Base-by-base conservation (phyloP, 1,140 invertebrate species). In the Lutraria rhynchaena region DNA sequence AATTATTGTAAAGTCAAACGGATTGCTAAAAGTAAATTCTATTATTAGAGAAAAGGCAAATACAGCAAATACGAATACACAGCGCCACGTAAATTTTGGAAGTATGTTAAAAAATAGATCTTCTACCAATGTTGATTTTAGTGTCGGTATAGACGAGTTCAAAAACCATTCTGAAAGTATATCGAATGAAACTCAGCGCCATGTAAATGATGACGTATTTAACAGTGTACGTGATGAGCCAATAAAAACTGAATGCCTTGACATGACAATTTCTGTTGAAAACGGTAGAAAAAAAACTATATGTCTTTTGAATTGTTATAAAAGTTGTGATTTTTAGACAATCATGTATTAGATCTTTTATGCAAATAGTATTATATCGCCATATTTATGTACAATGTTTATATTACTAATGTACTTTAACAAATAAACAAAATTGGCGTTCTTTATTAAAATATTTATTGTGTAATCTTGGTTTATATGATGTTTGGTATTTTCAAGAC, bases 351-450 rank as follows among this genome's bases (percentile, higher is more conserved):
- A n/a, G 2, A n/a, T 1, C 24, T 4, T 22, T 53, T 19, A n/a
- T n/a, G 19, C n/a, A n/a, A n/a, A n/a, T n/a, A n/a, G n/a, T n/a
- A n/a, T n/a, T n/a, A n/a, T n/a, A n/a, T n/a, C n/a, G n/a, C n/a
- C n/a, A n/a, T n/a, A n/a, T n/a, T n/a, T n/a, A n/a, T n/a, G n/a
- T n/a, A n/a, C n/a, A n/a, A n/a, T n/a, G n/a, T n/a, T n/a, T n/a
- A n/a, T n/a, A 44, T 67, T 41, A 44, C n/a, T 67, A 41, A 44
- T 41, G 4, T 17, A 51, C 15, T 70, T 46, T 29, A 70, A 70
- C n/a, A n/a, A n/a, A n/a, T n/a, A n/a, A n/a, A n/a, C n/a, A n/a
- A n/a, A n/a, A n/a, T n/a, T n/a, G n/a, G n/a, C n/a, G n/a, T n/a
- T n/a, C n/a, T n/a, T n/a, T n/a, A n/a, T n/a, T n/a, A n/a, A n/a